phyloP scores from a whole-genome alignment of 2,888 invertebrate species.

The Buathra laborator region DNA sequence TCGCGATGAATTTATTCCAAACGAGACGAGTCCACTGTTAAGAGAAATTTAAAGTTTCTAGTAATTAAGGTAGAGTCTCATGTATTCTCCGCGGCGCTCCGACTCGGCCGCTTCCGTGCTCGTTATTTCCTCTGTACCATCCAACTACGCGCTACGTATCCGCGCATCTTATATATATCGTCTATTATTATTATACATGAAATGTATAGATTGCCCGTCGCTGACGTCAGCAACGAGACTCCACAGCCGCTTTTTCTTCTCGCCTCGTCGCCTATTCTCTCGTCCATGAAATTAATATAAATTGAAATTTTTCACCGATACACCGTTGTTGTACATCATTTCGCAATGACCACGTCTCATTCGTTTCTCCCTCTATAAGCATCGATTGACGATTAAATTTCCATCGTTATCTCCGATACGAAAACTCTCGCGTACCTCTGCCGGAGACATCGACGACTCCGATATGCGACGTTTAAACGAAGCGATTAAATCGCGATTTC shows the following conservation, averaged over 20 bases:
- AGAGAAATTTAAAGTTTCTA: conserved; percentile 27
- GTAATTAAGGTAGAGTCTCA: conserved; percentile 46
- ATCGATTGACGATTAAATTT: not conserved
- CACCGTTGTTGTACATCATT: not conserved
- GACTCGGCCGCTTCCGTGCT: not conserved
- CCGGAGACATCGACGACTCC: not conserved
- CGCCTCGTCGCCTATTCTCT: conserved; percentile 7
- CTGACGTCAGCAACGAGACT: conserved; percentile 45
- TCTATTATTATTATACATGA: conserved; percentile 6
- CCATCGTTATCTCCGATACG: not conserved
- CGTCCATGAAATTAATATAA: conserved; percentile 20
- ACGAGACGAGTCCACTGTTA: not conserved
- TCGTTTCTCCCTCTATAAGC: not conserved
- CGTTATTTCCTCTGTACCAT: conserved; percentile 12
- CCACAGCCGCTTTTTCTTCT: conserved; percentile 23
- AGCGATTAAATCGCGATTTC: conserved; percentile 15
- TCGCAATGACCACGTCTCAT: not conserved
- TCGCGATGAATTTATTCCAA: not conserved
- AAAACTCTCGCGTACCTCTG: not conserved
- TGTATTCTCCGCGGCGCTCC: conserved; percentile 5
- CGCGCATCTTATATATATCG: not conserved
- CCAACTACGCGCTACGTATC: not conserved
- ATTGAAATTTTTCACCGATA: not conserved
- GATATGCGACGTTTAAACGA: conserved; percentile 8
- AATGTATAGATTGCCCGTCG: conserved; percentile 28